Conservation (phyloP, 2,113 vertebrate genomes). For the Shinisaurus crocodilurus region DNA sequence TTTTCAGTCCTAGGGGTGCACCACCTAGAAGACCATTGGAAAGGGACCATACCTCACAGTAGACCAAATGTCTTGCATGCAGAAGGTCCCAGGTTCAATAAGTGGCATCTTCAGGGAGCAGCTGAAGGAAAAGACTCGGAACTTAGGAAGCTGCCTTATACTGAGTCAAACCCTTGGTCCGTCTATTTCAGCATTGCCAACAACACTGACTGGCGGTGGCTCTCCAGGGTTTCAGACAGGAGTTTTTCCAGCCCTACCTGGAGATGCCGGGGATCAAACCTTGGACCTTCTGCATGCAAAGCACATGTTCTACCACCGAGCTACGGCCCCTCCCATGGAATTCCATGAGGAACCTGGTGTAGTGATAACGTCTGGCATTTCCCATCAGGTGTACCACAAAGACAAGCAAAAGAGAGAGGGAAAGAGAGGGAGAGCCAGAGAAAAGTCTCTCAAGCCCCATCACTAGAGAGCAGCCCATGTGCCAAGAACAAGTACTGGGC, state of each 20-base stretch:
- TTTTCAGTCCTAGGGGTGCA: not conserved
- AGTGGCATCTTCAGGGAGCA: not conserved
- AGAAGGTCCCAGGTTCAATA: not conserved
- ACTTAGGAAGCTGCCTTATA: too few relatives aligned
- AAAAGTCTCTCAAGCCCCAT: not conserved
- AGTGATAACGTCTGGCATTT: not conserved
- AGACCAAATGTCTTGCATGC: not conserved
- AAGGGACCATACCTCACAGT: not conserved
- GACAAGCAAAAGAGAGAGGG: too few relatives aligned
- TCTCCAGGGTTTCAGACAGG: too few relatives aligned
- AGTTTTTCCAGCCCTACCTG: too few relatives aligned
- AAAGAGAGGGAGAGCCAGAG: not conserved
- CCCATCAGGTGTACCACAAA: not conserved
- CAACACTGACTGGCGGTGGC: too few relatives aligned
- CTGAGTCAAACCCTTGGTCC: too few relatives aligned
- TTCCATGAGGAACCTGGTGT: not conserved
- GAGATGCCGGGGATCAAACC: too few relatives aligned
- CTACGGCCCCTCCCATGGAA: not conserved
- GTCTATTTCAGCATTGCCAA: too few relatives aligned
- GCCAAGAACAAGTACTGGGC: not conserved
- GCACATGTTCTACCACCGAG: too few relatives aligned
- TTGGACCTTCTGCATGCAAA: too few relatives aligned
- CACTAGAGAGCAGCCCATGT: not conserved
- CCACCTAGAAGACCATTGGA: too few relatives aligned
- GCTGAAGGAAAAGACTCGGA: not conserved